phyloP scores from a whole-genome alignment of 2,888 invertebrate genomes.

The Ditula angustiorana region DNA sequence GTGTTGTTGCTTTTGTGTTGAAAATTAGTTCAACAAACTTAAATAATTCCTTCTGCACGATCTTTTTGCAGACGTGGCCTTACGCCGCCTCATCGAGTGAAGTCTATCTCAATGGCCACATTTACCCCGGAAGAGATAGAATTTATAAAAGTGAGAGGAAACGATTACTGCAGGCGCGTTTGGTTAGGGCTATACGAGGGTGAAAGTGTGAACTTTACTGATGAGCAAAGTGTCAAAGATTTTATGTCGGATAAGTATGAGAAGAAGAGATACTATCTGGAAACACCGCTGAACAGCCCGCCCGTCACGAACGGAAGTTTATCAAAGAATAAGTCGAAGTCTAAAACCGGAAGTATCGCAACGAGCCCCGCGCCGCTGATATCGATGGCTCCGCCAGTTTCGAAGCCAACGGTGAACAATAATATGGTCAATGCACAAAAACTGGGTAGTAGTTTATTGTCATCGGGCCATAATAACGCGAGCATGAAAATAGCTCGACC shows the following conservation, averaged over 20 bases:
- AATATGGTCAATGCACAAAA: constrained; percentile 65
- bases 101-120: constrained; percentile 99
- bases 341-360: constrained; percentile 62
- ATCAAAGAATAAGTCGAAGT: constrained; percentile 67
- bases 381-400: constrained; percentile 69
- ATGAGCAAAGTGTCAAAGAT: constrained; percentile 96
- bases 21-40: constrained; percentile 66
- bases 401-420: constrained; percentile 62
- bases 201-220: constrained; percentile 89
- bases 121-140: constrained; percentile 98
- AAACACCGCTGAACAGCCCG: constrained; percentile 58
- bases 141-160: constrained; percentile 94
- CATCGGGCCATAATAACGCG: constrained; percentile 59
- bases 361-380: constrained; percentile 65
- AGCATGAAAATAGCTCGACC: constrained; percentile 69
- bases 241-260: constrained; percentile 98
- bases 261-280: constrained; percentile 90
- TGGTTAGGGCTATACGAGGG: constrained; percentile 97
- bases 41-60: constrained; percentile 41
- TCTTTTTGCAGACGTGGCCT: constrained; percentile 94
- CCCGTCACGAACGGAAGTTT: constrained; percentile 65
- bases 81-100: constrained; percentile 98
- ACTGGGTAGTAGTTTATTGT: constrained; percentile 63
- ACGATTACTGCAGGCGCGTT: constrained; percentile 96
- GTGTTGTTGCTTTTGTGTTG: constrained; percentile 53